Evolutionary conservation across 1,140 invertebrate species (phyloP).

Genomic region (Psix sp.): DNA sequence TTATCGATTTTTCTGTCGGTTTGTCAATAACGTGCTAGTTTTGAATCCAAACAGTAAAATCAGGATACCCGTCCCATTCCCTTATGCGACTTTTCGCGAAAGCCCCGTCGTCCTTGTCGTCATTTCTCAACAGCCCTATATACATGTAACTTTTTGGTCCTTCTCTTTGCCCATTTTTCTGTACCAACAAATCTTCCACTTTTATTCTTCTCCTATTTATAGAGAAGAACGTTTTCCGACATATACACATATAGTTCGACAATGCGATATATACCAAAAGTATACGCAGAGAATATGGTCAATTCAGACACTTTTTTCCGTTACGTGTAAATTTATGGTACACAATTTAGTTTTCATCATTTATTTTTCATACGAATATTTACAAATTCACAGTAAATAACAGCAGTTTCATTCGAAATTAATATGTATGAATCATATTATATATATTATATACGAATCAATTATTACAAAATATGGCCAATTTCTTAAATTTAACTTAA

Average conservation of each 20-base stretch:
- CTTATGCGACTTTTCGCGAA: conserved; percentile 62
- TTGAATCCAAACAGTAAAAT: conserved; percentile 66
- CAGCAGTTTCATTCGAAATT: no score
- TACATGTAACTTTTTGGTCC: conserved; percentile 42
- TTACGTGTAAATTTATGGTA: conserved; percentile 34
- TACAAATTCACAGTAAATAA: no score
- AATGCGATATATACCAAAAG: conserved; percentile 32
- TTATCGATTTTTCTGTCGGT: conserved; percentile 73
- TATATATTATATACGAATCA: no score
- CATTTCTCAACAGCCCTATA: conserved; percentile 46
- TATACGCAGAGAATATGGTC: conserved; percentile 34
- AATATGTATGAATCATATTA: no score
- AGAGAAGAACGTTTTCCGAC: conserved; percentile 26
- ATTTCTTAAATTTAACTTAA: no score
- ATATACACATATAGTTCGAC: conserved; percentile 1
- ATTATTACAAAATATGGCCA: no score
- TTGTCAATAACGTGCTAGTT: conserved; percentile 71
- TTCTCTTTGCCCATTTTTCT: conserved; percentile 34
- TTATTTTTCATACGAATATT: conserved; percentile 3
- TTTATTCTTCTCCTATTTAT: conserved; percentile 48
- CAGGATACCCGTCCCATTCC: conserved; percentile 35
- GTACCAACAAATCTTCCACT: conserved; percentile 35
- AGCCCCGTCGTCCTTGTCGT: conserved; percentile 52
- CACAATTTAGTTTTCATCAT: conserved; percentile 27
- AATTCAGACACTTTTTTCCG: conserved; percentile 23